Evolutionary conservation across 2,888 invertebrate genomes (phyloP).

Genomic region (Thereva unica): DNA sequence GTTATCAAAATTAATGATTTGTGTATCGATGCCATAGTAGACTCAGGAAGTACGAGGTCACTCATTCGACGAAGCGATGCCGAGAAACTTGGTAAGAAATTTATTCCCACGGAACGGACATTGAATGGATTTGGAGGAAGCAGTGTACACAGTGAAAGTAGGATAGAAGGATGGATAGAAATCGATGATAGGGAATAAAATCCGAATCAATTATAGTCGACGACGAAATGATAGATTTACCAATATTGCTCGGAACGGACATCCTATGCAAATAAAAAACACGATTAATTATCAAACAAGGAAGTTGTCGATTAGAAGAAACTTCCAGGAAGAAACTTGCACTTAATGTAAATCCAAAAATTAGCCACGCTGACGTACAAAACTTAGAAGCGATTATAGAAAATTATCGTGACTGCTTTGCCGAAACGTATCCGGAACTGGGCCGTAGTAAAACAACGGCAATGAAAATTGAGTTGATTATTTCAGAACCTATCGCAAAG

Average conservation of each 20-base stretch:
- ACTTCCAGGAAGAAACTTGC: background rate
- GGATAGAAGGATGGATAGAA: background rate
- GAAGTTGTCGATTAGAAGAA: background rate
- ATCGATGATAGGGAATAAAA: background rate
- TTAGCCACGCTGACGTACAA: constrained; percentile 1
- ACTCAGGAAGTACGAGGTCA: no score
- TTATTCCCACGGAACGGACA: background rate
- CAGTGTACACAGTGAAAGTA: background rate
- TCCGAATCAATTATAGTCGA: constrained; percentile 1
- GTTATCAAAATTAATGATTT: no score
- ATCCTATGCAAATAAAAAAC: constrained; percentile 4
- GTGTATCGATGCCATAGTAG: no score
- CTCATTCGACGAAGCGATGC: background rate
- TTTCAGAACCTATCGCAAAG: no score
- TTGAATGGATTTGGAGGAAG: constrained; percentile 23
- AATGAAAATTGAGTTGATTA: background rate
- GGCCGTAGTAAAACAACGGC: background rate
- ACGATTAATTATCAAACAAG: constrained; percentile 11
- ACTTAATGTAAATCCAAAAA: background rate
- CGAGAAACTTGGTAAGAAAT: background rate
- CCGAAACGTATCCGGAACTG: background rate
- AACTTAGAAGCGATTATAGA: background rate
- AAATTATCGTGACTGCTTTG: background rate
- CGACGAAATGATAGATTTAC: constrained; percentile 3
- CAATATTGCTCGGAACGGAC: constrained; percentile 19